Evolutionary conservation across 2,888 invertebrate species (phyloP).

Genomic region (Chorisops tibialis): DNA sequence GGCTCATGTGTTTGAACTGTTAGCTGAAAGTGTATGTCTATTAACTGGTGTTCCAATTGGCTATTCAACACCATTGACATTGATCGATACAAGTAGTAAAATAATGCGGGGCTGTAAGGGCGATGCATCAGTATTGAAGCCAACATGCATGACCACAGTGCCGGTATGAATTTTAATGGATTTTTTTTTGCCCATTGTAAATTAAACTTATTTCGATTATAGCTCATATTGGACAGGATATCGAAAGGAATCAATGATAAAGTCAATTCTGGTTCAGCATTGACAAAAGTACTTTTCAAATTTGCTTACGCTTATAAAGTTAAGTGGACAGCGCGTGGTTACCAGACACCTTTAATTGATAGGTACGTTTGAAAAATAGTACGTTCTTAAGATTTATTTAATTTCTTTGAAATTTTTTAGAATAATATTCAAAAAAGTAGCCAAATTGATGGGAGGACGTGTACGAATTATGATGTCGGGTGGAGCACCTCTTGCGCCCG

Average conservation of each 20-base stretch:
- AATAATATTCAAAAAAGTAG: slow-evolving; percentile 50
- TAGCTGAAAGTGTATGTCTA: slow-evolving; percentile 84
- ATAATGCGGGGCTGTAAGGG: slow-evolving; percentile 93
- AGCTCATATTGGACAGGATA: slow-evolving; percentile 95
- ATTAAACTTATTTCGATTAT: slow-evolving; percentile 33
- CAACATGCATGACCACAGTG: slow-evolving; percentile 94
- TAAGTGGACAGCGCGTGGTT: slow-evolving; percentile 78
- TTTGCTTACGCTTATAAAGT: slow-evolving; percentile 94
- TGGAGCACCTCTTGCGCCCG: slow-evolving; percentile 92
- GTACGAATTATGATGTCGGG: slow-evolving; percentile 87
- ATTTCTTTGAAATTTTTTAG: slow-evolving; percentile 35
- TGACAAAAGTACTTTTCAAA: slow-evolving; percentile 82
- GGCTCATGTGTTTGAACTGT: slow-evolving; percentile 94
- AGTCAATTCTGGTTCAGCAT: slow-evolving; percentile 74
- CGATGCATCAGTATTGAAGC: slow-evolving; percentile 85
- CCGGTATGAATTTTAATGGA: slow-evolving; percentile 63
- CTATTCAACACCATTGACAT: slow-evolving; percentile 92
- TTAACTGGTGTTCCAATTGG: slow-evolving; percentile 88
- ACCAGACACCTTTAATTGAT: slow-evolving; percentile 74
- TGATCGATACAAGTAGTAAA: slow-evolving; percentile 90
- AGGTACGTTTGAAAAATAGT: slow-evolving; percentile 46
- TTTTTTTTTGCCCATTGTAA: neutral
- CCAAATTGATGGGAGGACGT: slow-evolving; percentile 79
- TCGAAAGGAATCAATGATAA: slow-evolving; percentile 96
- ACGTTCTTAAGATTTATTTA: neutral